A percentile compares a stretch with the other conserved stretches of the same genome.
Evolutionary conservation across 2,888 invertebrate genomes (phyloP).

Genomic region (Coelopa pilipes): DNA sequence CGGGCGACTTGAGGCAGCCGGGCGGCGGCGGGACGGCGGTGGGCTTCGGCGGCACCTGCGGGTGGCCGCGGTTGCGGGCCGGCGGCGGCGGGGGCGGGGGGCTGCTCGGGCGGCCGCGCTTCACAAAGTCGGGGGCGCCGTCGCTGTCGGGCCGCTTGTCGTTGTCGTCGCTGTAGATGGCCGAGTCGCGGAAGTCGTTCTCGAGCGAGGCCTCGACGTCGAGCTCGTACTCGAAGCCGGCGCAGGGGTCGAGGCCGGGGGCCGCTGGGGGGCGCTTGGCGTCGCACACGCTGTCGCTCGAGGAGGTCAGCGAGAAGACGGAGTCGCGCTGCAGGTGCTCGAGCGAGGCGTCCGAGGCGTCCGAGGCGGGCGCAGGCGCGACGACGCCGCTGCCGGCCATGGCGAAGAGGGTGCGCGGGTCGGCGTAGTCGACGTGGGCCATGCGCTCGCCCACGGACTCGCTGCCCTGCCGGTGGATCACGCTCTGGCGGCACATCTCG

Average conservation of each 20-base stretch:
- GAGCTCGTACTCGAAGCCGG: conserved; percentile 76
- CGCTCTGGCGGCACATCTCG: conserved; percentile 64
- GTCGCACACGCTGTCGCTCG: conserved; percentile 65
- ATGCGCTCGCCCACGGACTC: conserved; percentile 87
- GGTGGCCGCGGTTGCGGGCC: conserved; percentile 44
- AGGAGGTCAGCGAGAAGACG: conserved; percentile 65
- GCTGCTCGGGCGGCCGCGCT: conserved; percentile 50
- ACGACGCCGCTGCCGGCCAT: conserved; percentile 35
- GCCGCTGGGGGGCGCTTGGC: conserved; percentile 49
- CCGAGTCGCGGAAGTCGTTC: conserved; percentile 82
- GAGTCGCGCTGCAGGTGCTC: conserved; percentile 61
- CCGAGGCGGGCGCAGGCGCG: conserved; percentile 37
- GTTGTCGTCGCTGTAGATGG: conserved; percentile 80
- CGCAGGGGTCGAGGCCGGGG: conserved; percentile 3
- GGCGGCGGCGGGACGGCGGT: conserved; percentile 43
- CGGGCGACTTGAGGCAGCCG: conserved; percentile 31
- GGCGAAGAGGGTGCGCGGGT: conserved; percentile 77
- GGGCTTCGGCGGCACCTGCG: conserved; percentile 56
- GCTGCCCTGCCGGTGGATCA: conserved; percentile 81
- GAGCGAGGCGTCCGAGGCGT: conserved; percentile 53
- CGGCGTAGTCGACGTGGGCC: conserved; percentile 87
- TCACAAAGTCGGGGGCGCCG: conserved; percentile 37
- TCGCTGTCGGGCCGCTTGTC: conserved; percentile 58
- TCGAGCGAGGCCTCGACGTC: conserved; percentile 77
- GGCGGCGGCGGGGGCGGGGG: conserved; percentile 57